Conservation (phyloP, 2,797 vertebrate genomes). For the Crenichthys baileyi region DNA sequence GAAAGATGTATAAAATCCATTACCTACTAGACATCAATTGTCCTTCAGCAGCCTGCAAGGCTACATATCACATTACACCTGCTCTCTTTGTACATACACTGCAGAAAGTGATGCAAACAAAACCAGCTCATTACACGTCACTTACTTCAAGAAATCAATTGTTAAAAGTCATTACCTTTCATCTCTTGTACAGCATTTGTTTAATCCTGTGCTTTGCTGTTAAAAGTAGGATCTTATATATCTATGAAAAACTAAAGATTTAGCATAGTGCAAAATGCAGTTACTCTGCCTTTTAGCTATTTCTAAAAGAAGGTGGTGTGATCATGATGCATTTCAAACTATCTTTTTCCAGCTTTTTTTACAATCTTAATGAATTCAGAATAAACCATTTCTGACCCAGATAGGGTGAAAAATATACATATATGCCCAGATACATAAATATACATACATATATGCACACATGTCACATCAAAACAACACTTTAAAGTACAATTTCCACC, state of each 20-base stretch:
- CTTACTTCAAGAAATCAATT: not conserved
- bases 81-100: constrained; percentile 1
- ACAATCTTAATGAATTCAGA: not conserved
- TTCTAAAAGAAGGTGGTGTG: too few relatives aligned
- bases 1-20: constrained; percentile 39
- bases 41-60: constrained; percentile 31
- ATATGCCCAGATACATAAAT: not conserved
- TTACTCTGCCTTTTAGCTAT: not conserved
- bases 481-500: not conserved
- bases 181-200: not conserved
- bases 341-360: not conserved
- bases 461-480: not conserved
- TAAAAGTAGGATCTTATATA: not conserved
- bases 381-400: not conserved
- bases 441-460: not conserved
- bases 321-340: not conserved
- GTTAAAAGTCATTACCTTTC: not conserved
- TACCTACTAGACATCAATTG: constrained; percentile 13
- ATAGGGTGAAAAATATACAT: not conserved
- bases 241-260: not conserved
- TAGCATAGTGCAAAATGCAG: not conserved
- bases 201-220: not conserved
- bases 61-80: constrained; percentile 10
- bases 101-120: constrained; percentile 15
- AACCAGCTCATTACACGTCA: constrained; percentile 4